A percentile compares a stretch with the other conserved stretches of the same genome.
These are phyloP conservation scores for Plebejus melissa DNA, from an alignment of 2,888 invertebrate genomes.

Conservation along the genomic window DNA sequence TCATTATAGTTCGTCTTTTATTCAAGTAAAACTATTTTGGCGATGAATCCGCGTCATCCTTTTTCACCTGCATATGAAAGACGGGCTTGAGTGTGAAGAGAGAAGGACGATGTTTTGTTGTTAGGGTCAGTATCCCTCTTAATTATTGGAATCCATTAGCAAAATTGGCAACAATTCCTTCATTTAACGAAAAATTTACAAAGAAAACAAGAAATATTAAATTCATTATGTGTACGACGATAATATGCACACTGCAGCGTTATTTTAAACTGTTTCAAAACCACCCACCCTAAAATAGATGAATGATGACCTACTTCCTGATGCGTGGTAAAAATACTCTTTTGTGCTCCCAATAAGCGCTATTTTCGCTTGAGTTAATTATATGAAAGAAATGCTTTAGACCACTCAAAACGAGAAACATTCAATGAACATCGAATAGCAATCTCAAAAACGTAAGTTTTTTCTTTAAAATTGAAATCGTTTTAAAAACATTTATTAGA, in stretches of 20 bases:
- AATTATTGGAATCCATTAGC: slow-evolving; percentile 8
- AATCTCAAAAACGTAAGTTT: neutral
- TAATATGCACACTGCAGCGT: slow-evolving; percentile 69
- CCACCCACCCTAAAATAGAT: slow-evolving; percentile 64
- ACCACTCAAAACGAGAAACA: slow-evolving; percentile 30
- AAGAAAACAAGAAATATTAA: slow-evolving; percentile 11
- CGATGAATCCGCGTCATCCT: no score
- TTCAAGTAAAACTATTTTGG: no score
- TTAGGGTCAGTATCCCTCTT: no score
- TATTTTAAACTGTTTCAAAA: slow-evolving; percentile 65
- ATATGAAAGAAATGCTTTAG: slow-evolving; percentile 32
- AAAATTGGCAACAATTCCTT: neutral
- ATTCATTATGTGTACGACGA: slow-evolving; percentile 44
- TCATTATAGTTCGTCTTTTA: no score
- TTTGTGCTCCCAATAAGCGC: slow-evolving; percentile 32
- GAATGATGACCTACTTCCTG: slow-evolving; percentile 64
- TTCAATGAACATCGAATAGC: slow-evolving; percentile 32
- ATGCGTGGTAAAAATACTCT: slow-evolving; percentile 44
- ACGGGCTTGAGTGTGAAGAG: no score
- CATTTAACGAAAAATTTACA: neutral
- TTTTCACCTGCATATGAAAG: no score
- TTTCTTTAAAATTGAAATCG: neutral
- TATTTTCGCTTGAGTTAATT: slow-evolving; percentile 31
- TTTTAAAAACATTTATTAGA: neutral
- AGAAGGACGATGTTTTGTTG: no score